Evolutionary conservation across 2,113 vertebrate species (phyloP), one percentile per base, ranked within the genome.

Genomic region (Limanda limanda): DNA sequence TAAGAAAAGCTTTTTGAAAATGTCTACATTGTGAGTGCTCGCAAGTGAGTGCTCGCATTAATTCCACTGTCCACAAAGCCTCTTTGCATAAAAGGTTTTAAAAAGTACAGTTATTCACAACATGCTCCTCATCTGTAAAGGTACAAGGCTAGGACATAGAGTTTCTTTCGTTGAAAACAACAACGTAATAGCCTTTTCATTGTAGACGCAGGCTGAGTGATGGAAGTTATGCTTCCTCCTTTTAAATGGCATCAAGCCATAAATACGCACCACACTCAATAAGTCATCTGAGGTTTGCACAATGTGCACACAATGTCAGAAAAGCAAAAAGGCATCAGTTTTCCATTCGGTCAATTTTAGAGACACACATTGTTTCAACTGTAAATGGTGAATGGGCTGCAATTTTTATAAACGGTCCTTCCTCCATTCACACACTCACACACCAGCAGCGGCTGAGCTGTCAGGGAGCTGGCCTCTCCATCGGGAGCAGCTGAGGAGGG

Each of bases 161-260:
- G 1, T 31, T 31, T 31, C 27, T 31, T 31, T 31, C 5, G 27
- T 31, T 31, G 27, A 31, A n/a, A 61, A 60, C 45, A 23, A 14
- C 8, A 45, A 62, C 13, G 59, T 45, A 71, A 52, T 68, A 17
- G 74, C 67, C 47, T 75, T 86, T 81, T 72, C 5, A 24, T 15
- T 70, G 3, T 23, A 65, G n/a, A 56, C 15, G 21, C 31, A 61
- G 1, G 40, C 27, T 62, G 5, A 52, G 14, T 51, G 17, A 24
- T 51, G 14, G 20, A 67, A 52, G 58, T 52, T 42, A 10, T 4
- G 25, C 20, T 5, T 31, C 27, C 5, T 31, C 0, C 23, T 31
- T 2, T 57, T 15, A 58, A 42, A 20, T 67, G 18, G 4, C 18
- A 27, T 14, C 27, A 8, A n/a, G 45, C 25, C 52, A 3, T 10